phyloP scores from a whole-genome alignment of 2,113 vertebrate species.

The Tenrec ecaudatus region DNA sequence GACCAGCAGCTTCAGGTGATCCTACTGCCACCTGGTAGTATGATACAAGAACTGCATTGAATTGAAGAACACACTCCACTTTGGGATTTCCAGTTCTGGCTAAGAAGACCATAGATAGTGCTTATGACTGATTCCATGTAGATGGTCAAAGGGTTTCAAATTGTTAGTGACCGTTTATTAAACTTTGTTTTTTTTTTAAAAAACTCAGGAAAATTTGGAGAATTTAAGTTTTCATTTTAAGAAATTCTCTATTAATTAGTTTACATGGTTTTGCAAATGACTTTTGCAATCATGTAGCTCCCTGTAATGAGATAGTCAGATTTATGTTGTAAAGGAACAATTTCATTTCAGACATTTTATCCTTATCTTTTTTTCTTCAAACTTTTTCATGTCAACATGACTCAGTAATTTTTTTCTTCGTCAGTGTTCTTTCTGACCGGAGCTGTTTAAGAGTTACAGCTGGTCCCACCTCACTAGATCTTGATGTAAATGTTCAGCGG shows the following conservation, averaged over 20 bases:
- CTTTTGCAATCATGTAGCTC: background rate
- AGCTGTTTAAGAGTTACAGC: constrained; percentile 92
- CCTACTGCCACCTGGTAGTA: background rate
- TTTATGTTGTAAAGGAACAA: constrained; percentile 6
- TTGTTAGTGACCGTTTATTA: background rate
- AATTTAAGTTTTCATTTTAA: constrained; percentile 55
- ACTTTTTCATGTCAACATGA: constrained; percentile 53
- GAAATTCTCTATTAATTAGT: constrained; percentile 41
- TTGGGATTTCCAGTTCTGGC: constrained; percentile 46
- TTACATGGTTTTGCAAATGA: background rate
- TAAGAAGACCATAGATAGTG: background rate
- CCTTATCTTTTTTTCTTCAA: background rate
- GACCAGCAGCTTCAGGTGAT: background rate
- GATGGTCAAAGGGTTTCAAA: constrained; percentile 28
- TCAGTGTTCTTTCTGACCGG: constrained; percentile 94
- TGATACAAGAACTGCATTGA: background rate
- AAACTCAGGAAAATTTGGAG: background rate
- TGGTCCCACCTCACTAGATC: constrained; percentile 87
- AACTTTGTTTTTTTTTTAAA: constrained; percentile 38
- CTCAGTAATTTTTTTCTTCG: background rate
- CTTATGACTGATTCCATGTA: constrained; percentile 1
- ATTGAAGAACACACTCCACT: background rate
- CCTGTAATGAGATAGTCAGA: constrained; percentile 13
- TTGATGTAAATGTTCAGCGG: constrained; percentile 93
- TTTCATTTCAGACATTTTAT: background rate